Evolutionary conservation across 2,113 vertebrate genomes (phyloP), one percentile per base, ranked within the genome.

Genomic region (Antidorcas marsupialis): DNA sequence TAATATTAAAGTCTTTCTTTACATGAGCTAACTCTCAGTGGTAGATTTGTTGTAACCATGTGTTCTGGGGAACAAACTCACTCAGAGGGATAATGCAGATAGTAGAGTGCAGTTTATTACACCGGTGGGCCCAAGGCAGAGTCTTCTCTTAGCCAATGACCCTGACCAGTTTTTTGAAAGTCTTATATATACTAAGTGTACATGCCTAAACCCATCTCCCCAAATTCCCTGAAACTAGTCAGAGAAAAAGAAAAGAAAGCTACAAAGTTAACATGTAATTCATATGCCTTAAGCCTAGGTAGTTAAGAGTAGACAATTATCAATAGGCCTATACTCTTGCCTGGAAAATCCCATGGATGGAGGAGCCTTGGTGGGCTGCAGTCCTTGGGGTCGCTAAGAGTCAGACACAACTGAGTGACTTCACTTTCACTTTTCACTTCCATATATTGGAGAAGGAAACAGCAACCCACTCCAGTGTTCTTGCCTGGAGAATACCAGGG

Each of bases 51-150:
- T 71, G 9, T 71, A 71, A 3, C 30, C 62, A n/a, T 64, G 62
- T 3, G 19, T 71, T 71, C 67, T 6, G 10, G n/a, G 19, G 23
- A 39, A 39, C n/a, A 36, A 71, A 39, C n/a, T 71, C 67, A 71
- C 67, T 23, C 64, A 71, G 64, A 71, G 19, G 9, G n/a, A 71
- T 9, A 71, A 23, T 6, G n/a, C 17, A 23, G n/a, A 71, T 12
- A 36, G n/a, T 36, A 2, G 64, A 36, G 4, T 36, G 64, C n/a
- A 71, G n/a, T 23, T 36, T 71, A 71, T 36, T 71, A 71, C n/a
- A 36, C 17, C 0, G 0, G 17, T 0, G n/a, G n/a, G 64, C 64
- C n/a, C n/a, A 36, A 36, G 64, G 4, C 17, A 71, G 33, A 36
- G 64, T 71, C n/a, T 71, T 12, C n/a, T 71, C n/a, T 71, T 36